These are phyloP conservation scores for Merluccius polli DNA, from an alignment of 2,797 vertebrate genomes.

Conservation along the genomic window DNA sequence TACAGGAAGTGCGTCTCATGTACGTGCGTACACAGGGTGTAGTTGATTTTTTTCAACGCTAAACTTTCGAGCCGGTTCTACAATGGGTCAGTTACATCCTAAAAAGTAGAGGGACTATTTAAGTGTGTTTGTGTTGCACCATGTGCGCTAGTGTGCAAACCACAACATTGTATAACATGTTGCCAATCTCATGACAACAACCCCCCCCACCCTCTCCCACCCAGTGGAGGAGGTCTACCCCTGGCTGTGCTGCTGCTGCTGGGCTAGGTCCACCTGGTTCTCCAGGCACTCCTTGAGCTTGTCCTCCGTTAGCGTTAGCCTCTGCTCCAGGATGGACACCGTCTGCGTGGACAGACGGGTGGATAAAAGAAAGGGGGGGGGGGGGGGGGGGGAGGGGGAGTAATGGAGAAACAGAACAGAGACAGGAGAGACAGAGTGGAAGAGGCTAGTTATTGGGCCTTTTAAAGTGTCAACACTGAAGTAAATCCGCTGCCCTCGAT, in stretches of 20 bases:
- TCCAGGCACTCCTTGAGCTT: conserved; percentile 93
- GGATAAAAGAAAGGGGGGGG: neutral
- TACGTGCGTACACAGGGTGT: neutral
- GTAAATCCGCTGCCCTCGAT: neutral
- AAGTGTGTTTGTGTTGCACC: neutral
- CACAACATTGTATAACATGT: conserved; percentile 8
- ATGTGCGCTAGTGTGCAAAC: neutral
- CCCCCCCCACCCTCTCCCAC: neutral
- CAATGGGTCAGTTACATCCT: neutral
- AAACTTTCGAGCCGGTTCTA: neutral
- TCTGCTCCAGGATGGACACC: conserved; percentile 84
- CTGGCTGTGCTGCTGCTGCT: conserved; percentile 60
- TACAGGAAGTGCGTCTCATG: neutral
- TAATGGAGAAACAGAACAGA: neutral
- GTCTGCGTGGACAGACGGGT: conserved; percentile 55
- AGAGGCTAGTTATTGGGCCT: neutral
- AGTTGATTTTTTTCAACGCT: neutral
- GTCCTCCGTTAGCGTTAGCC: conserved; percentile 90
- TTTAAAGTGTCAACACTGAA: neutral
- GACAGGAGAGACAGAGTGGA: conserved; percentile 9
- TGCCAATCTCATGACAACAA: neutral
- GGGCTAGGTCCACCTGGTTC: conserved; percentile 72
- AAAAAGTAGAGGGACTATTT: neutral
- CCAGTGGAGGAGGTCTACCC: conserved; percentile 45
- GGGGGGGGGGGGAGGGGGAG: neutral